Conservation (phyloP, 2,797 vertebrate genomes). For the Rhinatrema bivittatum region DNA sequence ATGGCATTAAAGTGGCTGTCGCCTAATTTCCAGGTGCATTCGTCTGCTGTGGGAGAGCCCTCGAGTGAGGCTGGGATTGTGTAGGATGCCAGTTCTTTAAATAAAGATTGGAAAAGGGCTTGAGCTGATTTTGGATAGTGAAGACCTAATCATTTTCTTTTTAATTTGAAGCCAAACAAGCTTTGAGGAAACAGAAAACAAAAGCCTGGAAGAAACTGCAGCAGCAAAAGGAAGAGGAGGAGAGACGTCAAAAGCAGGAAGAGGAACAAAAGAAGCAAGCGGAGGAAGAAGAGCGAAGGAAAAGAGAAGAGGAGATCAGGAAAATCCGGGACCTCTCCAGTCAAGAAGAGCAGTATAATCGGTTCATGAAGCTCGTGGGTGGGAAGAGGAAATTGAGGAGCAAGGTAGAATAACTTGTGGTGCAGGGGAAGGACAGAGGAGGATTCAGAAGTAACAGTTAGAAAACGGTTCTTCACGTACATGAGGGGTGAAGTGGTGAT, state of each 20-base stretch:
- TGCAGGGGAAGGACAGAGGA: too few relatives aligned
- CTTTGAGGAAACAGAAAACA: conserved; percentile 78
- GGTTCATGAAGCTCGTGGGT: conserved; percentile 96
- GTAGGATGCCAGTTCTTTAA: background rate
- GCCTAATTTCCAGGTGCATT: background rate
- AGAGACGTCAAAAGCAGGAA: conserved; percentile 63
- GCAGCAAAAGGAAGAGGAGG: conserved; percentile 65
- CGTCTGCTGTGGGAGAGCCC: background rate
- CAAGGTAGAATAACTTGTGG: conserved; percentile 79
- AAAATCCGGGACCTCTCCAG: conserved; percentile 91
- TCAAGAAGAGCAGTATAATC: conserved; percentile 96
- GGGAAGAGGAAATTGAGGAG: conserved; percentile 69
- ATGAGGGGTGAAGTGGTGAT: too few relatives aligned
- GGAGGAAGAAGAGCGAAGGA: conserved; percentile 83
- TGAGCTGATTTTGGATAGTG: background rate
- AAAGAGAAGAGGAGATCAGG: conserved; percentile 91
- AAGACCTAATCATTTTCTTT: conserved; percentile 5
- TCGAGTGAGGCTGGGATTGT: background rate
- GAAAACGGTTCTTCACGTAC: too few relatives aligned
- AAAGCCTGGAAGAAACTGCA: conserved; percentile 83
- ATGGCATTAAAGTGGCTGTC: conserved; percentile 3
- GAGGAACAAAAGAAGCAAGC: conserved; percentile 72
- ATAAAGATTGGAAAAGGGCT: background rate
- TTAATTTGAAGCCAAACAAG: conserved; percentile 65
- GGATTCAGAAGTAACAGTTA: too few relatives aligned